Base-by-base conservation (phyloP, 2,888 invertebrate genomes). In the Lasioglossum morio region DNA sequence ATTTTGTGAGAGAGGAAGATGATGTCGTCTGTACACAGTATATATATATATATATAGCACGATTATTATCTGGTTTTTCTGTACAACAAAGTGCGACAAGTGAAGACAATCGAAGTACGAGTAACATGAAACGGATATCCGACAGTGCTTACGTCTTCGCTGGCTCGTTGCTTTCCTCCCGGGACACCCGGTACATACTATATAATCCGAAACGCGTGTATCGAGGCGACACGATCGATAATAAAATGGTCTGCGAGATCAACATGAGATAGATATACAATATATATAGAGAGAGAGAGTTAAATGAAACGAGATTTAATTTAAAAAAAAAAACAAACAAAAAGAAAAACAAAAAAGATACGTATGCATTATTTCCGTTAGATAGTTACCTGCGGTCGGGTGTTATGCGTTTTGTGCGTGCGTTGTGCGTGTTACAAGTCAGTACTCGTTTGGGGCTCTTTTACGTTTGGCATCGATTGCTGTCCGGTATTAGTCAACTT, bases 401-500 rank as follows among this genome's bases (percentile, higher is more conserved):
- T 77, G 94, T 94, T 94, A 93, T 92, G 93, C 93, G 93, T 94
- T 92, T 94, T 94, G 93, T 94, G 93, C 93, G 94, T 94, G 92
- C 93, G 94, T 94, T 94, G 94, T 94, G 93, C 94, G 93, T 94
- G 92, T 95, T 95, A 95, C 94, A 94, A 95, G 93, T 94, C 95
- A 94, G 94, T 94, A 94, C 94, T 94, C 93, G 94, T 94, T 93
- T 94, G 94, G 93, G 94, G 93, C 93, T 94, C 94, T 95, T 94
- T 94, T 92, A 94, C 93, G 93, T 92, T 94, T 93, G 94, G 93
- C 94, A 93, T 93, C 93, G 93, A 92, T 91, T 94, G 94, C 92
- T 94, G 94, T 94, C 94, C 94, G 92, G 94, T 94, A 95, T 94
- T 94, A 95, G 94, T 94, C 94, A 95, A 95, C 94, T 95, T 95